Percentiles rank a stretch among this genome's conserved stretches.
Conservation (phyloP, 2,888 invertebrate species). For the Cinara cedri region DNA sequence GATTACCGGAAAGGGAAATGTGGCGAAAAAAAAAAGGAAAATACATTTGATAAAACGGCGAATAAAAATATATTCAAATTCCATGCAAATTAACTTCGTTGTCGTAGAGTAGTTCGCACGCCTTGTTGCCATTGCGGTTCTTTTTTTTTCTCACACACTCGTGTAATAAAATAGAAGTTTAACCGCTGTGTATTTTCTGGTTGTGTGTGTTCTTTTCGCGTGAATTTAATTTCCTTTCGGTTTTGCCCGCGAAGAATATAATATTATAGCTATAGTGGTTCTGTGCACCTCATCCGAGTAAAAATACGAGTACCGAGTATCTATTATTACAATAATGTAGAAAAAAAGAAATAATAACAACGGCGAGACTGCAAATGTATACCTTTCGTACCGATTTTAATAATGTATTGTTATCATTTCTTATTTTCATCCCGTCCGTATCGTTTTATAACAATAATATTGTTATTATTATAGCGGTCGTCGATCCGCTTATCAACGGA, state of each 20-base stretch:
- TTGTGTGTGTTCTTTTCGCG: not conserved
- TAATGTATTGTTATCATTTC: no score
- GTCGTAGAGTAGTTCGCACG: constrained; percentile 5
- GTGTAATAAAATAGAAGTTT: not conserved
- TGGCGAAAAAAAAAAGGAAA: constrained; percentile 12
- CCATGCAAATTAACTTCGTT: constrained; percentile 45
- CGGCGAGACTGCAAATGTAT: no score
- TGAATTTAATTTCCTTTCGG: constrained; percentile 26
- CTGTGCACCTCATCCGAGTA: no score
- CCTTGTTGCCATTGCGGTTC: constrained; percentile 1
- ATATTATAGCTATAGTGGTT: no score
- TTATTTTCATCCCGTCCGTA: no score
- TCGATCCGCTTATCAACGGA: no score
- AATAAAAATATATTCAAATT: constrained; percentile 51
- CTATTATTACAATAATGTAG: no score
- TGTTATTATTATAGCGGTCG: no score
- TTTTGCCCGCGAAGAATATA: not conserved
- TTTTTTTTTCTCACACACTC: not conserved
- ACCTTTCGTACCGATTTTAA: no score
- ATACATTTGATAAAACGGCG: constrained; percentile 28
- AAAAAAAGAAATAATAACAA: no score
- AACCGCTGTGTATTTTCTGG: not conserved
- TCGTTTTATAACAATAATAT: no score
- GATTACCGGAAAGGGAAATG: constrained; percentile 26
- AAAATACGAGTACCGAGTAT: no score